Evolutionary conservation across 2,797 vertebrate genomes (phyloP), one percentile per base, ranked within the genome.

Genomic region (Pseudomugil gertrudae): DNA sequence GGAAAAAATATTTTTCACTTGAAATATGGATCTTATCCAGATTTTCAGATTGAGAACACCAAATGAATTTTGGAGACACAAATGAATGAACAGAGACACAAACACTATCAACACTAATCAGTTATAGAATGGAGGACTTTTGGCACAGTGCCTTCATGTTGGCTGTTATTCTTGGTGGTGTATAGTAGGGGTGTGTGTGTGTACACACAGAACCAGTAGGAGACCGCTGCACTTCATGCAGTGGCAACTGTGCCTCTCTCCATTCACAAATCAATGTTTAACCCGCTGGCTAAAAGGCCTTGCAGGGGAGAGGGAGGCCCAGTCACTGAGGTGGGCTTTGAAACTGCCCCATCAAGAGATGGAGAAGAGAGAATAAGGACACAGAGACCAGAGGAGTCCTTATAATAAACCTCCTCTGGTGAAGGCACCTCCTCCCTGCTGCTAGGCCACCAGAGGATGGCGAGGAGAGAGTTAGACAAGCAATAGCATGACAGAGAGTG

Each of bases 231-330:
- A 76, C 87, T 90, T 84, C 53, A 86, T 65, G 70, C 80, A 70
- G 87, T 86, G 81, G 84, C 84, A 89, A 78, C 88, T 90, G 84
- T 88, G 80, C 85, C 83, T 57, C 80, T 61, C 87, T 84, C 86
- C 89, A 92, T 94, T 94, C 91, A 93, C 88, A 90, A 92, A 94
- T 94, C 92, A 94, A 93, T 94, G 94, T 94, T 94, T 94, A 94
- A 94, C 93, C 90, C 87, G 71, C 87, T 81, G 87, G 81, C 90
- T 92, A 91, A 93, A 93, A 93, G 90, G 90, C 90, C 84, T 92
- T 85, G 88, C 85, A 81, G 92, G 87, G 90, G 87, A 89, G 84
- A 89, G 77, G 78, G 87, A 88, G 89, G 84, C 84, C 78, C 83
- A 80, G 85, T 72, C 78, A 70, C 80, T 33, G 43, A 92, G 90